Conservation (phyloP, 1,140 invertebrate genomes). For the Acarapis woodi region DNA sequence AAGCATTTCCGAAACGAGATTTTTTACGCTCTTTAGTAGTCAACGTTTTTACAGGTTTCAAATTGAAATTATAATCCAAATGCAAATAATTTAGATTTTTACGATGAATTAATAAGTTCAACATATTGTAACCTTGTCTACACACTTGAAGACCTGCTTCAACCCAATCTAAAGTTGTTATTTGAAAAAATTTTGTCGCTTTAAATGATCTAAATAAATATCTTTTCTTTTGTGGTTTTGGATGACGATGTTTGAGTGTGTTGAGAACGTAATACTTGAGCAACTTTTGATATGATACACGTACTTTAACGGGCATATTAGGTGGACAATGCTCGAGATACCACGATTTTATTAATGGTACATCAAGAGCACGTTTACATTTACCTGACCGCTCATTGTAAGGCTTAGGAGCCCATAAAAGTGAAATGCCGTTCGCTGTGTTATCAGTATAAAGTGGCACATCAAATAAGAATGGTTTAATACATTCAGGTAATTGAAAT, state of each 20-base stretch:
- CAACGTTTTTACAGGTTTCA: slow-evolving; percentile 96
- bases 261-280: slow-evolving; percentile 96
- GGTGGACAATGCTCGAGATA: slow-evolving; percentile 77
- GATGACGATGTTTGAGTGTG: slow-evolving; percentile 78
- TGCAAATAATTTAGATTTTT: slow-evolving; percentile 99
- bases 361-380: slow-evolving; percentile 61
- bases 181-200: slow-evolving; percentile 98
- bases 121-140: slow-evolving; percentile 97
- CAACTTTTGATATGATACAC: slow-evolving; percentile 95
- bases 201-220: slow-evolving; percentile 96
- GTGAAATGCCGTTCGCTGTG: slow-evolving; percentile 89
- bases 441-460: slow-evolving; percentile 91
- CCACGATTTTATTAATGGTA: slow-evolving; percentile 92
- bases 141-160: slow-evolving; percentile 88
- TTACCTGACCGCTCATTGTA: slow-evolving; percentile 76
- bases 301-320: slow-evolving; percentile 84
- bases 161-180: slow-evolving; percentile 96
- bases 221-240: slow-evolving; percentile 94
- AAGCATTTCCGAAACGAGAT: slow-evolving; percentile 96
- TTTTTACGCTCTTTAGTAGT: slow-evolving; percentile 99
- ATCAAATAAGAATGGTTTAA: slow-evolving; percentile 73
- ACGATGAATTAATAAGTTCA: slow-evolving; percentile 91
- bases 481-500: slow-evolving; percentile 60
- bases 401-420: slow-evolving; percentile 92
- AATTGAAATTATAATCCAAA: slow-evolving; percentile 98